phyloP scores from a whole-genome alignment of 2,797 vertebrate species.

The Malacoraja senta region DNA sequence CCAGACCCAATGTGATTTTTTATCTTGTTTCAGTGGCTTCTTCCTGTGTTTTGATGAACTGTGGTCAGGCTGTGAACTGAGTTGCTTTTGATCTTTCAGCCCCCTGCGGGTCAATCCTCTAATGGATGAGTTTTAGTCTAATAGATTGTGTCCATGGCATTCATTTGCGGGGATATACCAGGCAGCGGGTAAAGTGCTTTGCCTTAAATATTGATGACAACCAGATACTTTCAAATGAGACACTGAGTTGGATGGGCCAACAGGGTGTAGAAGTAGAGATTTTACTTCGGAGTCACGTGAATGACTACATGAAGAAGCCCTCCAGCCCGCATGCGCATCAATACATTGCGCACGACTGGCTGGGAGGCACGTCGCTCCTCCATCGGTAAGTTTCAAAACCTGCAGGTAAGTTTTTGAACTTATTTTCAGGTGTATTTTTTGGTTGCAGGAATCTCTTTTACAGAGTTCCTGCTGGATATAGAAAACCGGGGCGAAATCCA shows the following conservation, averaged over 20 bases:
- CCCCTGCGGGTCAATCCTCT: background rate
- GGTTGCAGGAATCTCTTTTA: too few species aligned
- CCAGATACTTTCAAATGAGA: background rate
- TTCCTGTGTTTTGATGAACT: background rate
- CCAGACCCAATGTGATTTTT: background rate
- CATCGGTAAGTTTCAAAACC: too few species aligned
- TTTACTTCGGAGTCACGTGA: too few species aligned
- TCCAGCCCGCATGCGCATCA: too few species aligned
- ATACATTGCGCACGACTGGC: too few species aligned
- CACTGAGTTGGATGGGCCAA: too few species aligned
- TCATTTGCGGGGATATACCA: background rate
- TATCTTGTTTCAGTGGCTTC: background rate
- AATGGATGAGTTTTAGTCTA: background rate
- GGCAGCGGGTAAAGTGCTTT: background rate
- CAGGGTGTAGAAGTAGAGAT: background rate
- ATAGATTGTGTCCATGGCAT: background rate
- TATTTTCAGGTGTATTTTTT: too few species aligned
- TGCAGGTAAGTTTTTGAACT: too few species aligned
- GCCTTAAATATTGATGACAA: background rate
- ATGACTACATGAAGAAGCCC: too few species aligned
- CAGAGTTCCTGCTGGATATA: too few species aligned
- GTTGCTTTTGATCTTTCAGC: background rate
- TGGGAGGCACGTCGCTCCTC: too few species aligned
- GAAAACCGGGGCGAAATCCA: too few species aligned
- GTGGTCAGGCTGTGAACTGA: background rate